Evolutionary conservation across 2,113 vertebrate species (phyloP).

Genomic region (Galbula dea): DNA sequence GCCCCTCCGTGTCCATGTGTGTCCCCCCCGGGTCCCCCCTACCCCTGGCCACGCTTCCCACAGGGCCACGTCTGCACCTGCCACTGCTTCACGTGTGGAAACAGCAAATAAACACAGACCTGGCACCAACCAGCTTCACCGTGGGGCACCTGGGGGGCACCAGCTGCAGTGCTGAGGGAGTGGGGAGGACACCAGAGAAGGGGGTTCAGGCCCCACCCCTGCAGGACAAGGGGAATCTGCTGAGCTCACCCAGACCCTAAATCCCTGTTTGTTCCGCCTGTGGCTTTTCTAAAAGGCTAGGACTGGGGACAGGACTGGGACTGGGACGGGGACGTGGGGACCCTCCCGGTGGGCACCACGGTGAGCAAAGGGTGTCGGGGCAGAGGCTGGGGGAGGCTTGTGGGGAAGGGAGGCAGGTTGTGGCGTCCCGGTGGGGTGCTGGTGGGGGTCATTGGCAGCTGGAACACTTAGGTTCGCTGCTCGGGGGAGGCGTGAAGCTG

Average conservation of each 20-base stretch:
- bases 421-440: background rate
- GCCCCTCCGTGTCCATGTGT: background rate
- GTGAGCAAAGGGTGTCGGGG: background rate
- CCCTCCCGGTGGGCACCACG: background rate
- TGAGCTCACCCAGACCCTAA: conserved; percentile 44
- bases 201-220: background rate
- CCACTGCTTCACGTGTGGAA: background rate
- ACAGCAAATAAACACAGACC: background rate
- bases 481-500: background rate
- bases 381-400: background rate
- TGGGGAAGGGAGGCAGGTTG: too few species aligned
- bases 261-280: conserved; percentile 53
- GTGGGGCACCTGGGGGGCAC: rapidly evolving
- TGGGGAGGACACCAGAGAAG: background rate
- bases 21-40: background rate
- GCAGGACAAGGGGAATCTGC: conserved; percentile 31
- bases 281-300: conserved; percentile 34
- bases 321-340: background rate
- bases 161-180: background rate
- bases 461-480: background rate
- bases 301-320: conserved; percentile 17
- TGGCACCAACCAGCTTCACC: background rate
- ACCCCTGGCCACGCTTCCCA: rapidly evolving
- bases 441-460: background rate
- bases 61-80: rapidly evolving